A percentile compares a stretch with the other conserved stretches of the same genome.
Evolutionary conservation across 2,113 vertebrate genomes (phyloP).

Genomic region (Phyllopteryx taeniolatus): DNA sequence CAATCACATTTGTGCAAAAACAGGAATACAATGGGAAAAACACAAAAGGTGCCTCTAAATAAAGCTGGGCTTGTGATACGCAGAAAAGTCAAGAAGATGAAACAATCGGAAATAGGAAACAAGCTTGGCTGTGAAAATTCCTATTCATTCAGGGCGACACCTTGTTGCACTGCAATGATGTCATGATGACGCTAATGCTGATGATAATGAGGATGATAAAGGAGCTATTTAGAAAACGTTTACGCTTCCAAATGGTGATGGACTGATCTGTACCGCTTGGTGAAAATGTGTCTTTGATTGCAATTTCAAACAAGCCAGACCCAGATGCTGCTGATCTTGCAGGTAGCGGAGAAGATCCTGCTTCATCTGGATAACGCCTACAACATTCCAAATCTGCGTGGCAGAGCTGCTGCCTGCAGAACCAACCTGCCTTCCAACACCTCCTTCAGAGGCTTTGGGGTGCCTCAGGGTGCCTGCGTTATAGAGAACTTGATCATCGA

Average conservation of each 20-base stretch:
- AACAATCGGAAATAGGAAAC: no score
- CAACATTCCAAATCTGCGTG: conserved; percentile 77
- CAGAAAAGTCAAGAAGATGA: no score
- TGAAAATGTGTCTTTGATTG: neutral
- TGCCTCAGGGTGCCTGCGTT: conserved; percentile 73
- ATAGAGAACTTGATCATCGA: conserved; percentile 78
- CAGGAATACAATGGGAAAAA: no score
- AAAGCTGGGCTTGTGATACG: no score
- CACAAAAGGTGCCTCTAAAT: no score
- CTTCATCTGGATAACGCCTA: conserved; percentile 80
- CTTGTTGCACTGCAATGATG: neutral
- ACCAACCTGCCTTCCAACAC: conserved; percentile 88
- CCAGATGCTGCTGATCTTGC: neutral
- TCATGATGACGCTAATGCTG: neutral
- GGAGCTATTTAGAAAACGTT: neutral
- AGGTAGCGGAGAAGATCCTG: conserved; percentile 77
- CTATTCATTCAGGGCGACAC: neutral
- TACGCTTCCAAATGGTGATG: neutral
- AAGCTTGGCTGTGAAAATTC: neutral
- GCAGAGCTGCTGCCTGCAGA: conserved; percentile 68
- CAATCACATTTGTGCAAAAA: no score
- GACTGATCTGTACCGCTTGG: neutral
- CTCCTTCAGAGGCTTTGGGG: conserved; percentile 81
- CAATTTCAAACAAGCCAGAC: neutral
- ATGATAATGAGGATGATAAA: neutral